Evolutionary conservation across 2,797 vertebrate species (phyloP).

Genomic region (Danio aesculapii): DNA sequence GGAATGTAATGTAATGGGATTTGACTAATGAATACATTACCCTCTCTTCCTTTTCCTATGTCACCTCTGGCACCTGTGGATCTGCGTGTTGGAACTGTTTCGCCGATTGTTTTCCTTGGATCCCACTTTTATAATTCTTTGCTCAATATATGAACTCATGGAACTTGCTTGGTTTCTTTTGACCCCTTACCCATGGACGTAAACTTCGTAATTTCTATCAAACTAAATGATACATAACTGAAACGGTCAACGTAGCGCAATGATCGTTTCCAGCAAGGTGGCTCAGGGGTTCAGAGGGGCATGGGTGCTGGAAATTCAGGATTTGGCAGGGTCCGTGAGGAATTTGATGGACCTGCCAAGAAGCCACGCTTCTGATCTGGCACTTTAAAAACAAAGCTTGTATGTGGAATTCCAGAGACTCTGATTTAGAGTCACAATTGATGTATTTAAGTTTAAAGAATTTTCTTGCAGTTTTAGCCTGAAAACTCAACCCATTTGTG

Average conservation of each 20-base stretch:
- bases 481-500: conserved; percentile 78
- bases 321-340: conserved; percentile 98
- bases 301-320: conserved; percentile 87
- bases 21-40: conserved; percentile 99
- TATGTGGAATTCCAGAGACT: conserved; percentile 73
- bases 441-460: conserved; percentile 85
- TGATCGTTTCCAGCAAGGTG: conserved; percentile 96
- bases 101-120: conserved; percentile 98
- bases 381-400: conserved; percentile 68
- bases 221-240: conserved; percentile 64
- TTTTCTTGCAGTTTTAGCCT: conserved; percentile 95
- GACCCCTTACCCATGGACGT: conserved; percentile 73
- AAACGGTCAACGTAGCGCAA: conserved; percentile 88
- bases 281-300: conserved; percentile 90
- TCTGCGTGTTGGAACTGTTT: conserved; percentile 98
- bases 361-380: conserved; percentile 95
- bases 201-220: conserved; percentile 77
- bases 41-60: conserved; percentile 99
- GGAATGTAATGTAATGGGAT: conserved; percentile 85
- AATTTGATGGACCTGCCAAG: conserved; percentile 98
- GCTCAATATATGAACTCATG: conserved; percentile 69
- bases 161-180: conserved; percentile 59
- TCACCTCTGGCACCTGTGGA: conserved; percentile 99
- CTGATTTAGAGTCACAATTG: conserved; percentile 69
- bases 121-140: conserved; percentile 76